These are phyloP conservation scores for Apostichopus californicus DNA, from an alignment of 35 echinoderm and acorn worm species.

Conservation along the genomic window DNA sequence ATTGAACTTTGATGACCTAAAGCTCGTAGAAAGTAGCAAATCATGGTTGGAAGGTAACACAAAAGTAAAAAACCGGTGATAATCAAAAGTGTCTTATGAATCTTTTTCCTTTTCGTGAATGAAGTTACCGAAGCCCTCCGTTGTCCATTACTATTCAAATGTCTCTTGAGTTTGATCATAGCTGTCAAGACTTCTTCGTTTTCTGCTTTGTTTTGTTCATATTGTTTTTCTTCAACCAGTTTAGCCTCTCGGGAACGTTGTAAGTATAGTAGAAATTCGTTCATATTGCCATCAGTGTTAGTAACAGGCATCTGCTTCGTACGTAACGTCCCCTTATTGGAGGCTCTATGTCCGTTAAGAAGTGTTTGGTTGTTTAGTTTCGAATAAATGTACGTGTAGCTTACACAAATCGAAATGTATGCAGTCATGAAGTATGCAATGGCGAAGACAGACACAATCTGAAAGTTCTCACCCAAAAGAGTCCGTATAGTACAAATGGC, in stretches of 20 bases:
- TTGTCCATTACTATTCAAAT: background rate
- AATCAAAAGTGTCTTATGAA: constrained; percentile 5
- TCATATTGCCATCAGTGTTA: background rate
- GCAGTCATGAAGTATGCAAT: background rate
- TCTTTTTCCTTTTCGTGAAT: background rate
- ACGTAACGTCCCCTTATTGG: background rate
- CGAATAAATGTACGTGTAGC: background rate
- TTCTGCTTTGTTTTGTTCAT: background rate
- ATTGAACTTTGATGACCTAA: background rate
- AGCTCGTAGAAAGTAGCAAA: background rate
- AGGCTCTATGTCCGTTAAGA: background rate
- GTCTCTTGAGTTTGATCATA: background rate
- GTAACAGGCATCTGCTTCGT: background rate
- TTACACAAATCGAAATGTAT: background rate
- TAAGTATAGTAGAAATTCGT: no score
- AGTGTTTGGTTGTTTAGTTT: background rate
- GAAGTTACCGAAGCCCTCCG: background rate
- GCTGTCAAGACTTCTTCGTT: background rate
- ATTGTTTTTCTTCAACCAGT: background rate
- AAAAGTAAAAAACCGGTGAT: background rate
- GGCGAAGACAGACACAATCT: background rate
- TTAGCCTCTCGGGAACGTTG: background rate
- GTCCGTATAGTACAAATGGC: background rate
- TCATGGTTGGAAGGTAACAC: background rate
- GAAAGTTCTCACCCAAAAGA: background rate